Evolutionary conservation across 2,888 invertebrate genomes (phyloP).

Genomic region (Xestia rhomboidea): DNA sequence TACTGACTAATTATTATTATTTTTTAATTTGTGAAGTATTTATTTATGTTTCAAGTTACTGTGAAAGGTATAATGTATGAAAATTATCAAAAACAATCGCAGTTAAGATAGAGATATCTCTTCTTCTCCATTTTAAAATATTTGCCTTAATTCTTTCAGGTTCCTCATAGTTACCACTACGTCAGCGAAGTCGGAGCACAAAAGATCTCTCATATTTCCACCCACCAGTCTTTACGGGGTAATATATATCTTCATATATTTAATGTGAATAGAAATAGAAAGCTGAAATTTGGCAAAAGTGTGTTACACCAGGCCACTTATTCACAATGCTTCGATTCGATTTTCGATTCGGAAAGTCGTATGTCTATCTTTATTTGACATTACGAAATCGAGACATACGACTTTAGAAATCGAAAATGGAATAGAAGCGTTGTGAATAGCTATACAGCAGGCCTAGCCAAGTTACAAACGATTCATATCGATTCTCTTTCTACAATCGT

Average conservation of each 20-base stretch:
- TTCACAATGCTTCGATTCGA: no score
- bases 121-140: not conserved
- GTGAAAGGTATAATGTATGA: not conserved
- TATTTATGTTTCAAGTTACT: not conserved
- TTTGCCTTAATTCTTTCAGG: conserved; percentile 62
- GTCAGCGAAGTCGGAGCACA: conserved; percentile 77
- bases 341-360: no score
- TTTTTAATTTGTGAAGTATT: not conserved
- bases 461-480: no score
- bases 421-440: no score
- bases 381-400: no score
- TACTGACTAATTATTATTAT: not conserved
- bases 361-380: no score
- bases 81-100: not conserved
- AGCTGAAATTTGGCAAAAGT: not conserved
- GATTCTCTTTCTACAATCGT: no score
- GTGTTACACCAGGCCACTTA: not conserved
- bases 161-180: conserved; percentile 65
- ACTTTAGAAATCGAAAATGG: no score
- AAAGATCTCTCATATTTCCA: conserved; percentile 83
- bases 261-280: no score
- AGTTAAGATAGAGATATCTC: no score
- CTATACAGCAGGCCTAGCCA: no score
- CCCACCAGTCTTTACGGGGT: conserved; percentile 88
- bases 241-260: conserved; percentile 50